Conservation (phyloP, 1,140 invertebrate species). For the Drosophila sulfurigaster region DNA sequence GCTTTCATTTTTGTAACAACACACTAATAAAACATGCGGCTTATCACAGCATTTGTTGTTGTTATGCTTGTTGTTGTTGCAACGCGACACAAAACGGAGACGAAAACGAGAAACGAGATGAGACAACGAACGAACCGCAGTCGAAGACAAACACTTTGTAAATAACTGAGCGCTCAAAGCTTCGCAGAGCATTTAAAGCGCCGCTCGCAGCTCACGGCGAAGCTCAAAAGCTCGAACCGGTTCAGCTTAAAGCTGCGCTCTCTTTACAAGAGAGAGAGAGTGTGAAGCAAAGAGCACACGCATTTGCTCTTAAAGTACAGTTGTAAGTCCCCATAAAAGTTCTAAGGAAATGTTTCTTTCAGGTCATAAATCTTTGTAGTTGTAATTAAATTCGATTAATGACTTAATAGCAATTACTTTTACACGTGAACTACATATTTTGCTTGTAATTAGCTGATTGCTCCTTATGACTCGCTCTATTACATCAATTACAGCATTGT, state of each 20-base stretch:
- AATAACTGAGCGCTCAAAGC: slow-evolving; percentile 55
- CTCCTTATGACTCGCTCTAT: neutral
- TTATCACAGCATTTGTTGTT: slow-evolving; percentile 46
- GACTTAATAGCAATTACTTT: slow-evolving; percentile 31
- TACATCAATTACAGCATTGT: neutral
- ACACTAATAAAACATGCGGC: slow-evolving; percentile 27
- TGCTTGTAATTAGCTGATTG: neutral
- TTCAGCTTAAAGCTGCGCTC: slow-evolving; percentile 26
- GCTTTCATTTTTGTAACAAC: slow-evolving; percentile 67
- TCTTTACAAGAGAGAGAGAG: neutral
- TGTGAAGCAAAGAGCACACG: neutral
- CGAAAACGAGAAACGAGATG: slow-evolving; percentile 3
- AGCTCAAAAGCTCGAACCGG: slow-evolving; percentile 42
- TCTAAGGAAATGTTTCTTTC: slow-evolving; percentile 33
- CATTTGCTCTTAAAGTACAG: slow-evolving; percentile 19
- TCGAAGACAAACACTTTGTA: slow-evolving; percentile 57
- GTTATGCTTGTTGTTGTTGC: neutral
- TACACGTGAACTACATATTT: slow-evolving; percentile 20
- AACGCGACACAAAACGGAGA: neutral
- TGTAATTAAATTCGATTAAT: neutral
- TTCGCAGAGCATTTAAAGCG: slow-evolving; percentile 65
- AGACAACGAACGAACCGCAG: slow-evolving; percentile 45
- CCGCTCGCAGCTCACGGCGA: slow-evolving; percentile 2
- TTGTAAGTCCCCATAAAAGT: slow-evolving; percentile 33
- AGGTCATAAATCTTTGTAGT: neutral